phyloP scores from a whole-genome alignment of 2,797 vertebrate species.

The Neosilurus mollespiculum region DNA sequence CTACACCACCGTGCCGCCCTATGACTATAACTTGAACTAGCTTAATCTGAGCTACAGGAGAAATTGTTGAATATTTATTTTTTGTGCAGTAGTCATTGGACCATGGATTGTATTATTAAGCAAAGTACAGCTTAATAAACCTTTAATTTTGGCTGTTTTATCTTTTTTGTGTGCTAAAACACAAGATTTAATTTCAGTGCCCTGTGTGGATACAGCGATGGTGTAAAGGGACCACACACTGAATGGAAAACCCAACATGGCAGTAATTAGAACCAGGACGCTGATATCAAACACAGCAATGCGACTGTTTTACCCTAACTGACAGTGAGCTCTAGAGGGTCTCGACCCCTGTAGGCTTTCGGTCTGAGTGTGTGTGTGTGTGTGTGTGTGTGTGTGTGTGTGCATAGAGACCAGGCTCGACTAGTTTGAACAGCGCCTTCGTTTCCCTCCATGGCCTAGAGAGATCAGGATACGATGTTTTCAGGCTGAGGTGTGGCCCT shows the following conservation, averaged over 20 bases:
- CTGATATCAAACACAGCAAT: not conserved
- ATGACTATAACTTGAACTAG: not conserved
- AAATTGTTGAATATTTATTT: not conserved
- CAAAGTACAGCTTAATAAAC: not conserved
- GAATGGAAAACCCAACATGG: not conserved
- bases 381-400: not conserved
- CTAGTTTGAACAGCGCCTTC: not conserved
- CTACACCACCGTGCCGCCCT: too few species aligned
- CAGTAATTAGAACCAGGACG: conserved; percentile 1
- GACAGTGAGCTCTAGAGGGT: not conserved
- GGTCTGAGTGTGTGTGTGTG: not conserved
- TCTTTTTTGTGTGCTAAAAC: not conserved
- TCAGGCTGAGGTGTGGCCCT: conserved; percentile 28
- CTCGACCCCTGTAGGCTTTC: too few species aligned
- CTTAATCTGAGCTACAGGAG: not conserved
- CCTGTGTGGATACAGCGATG: not conserved
- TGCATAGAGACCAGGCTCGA: not conserved
- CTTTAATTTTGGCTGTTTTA: not conserved
- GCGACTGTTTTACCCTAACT: not conserved
- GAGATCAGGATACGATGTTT: not conserved
- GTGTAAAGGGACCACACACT: not conserved
- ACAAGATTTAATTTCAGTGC: not conserved
- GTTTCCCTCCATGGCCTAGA: not conserved
- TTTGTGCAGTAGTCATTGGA: not conserved
- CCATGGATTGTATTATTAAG: not conserved